phyloP scores from a whole-genome alignment of 2,888 invertebrate species.

The Steinernema carpocapsae region DNA sequence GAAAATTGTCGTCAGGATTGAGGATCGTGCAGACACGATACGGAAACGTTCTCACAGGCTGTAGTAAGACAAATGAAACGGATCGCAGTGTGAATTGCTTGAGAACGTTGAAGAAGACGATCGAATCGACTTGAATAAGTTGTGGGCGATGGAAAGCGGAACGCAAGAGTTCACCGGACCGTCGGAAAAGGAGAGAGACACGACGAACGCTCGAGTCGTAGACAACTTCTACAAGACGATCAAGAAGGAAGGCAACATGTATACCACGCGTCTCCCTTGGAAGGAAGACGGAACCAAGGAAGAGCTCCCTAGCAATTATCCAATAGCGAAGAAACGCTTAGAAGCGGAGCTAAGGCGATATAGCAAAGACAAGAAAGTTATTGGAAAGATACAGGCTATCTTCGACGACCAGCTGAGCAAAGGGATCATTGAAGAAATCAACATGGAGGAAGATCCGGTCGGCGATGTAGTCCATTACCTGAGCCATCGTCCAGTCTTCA shows the following conservation, averaged over 20 bases:
- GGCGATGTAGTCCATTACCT: constrained; percentile 43
- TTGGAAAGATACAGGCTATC: too few species aligned
- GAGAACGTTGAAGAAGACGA: too few species aligned
- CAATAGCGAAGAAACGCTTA: background rate
- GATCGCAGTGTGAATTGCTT: background rate
- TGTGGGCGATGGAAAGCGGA: background rate
- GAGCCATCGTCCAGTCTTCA: constrained; percentile 49
- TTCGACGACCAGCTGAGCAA: background rate
- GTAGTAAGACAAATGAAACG: background rate
- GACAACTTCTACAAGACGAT: background rate
- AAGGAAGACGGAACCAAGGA: background rate
- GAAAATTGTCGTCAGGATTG: background rate
- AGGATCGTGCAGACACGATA: background rate
- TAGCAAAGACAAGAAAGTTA: background rate
- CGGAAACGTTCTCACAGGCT: background rate
- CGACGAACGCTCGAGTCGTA: background rate
- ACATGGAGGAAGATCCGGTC: background rate
- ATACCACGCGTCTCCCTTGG: too few species aligned
- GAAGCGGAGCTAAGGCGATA: background rate
- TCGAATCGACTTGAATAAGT: background rate
- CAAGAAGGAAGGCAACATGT: background rate
- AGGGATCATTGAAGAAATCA: background rate
- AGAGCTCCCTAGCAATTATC: background rate
- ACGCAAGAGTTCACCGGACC: background rate
- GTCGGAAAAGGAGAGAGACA: background rate